These are phyloP conservation scores for Ophioninae sp. DNA, from an alignment of 2,888 invertebrate species.

Conservation along the genomic window DNA sequence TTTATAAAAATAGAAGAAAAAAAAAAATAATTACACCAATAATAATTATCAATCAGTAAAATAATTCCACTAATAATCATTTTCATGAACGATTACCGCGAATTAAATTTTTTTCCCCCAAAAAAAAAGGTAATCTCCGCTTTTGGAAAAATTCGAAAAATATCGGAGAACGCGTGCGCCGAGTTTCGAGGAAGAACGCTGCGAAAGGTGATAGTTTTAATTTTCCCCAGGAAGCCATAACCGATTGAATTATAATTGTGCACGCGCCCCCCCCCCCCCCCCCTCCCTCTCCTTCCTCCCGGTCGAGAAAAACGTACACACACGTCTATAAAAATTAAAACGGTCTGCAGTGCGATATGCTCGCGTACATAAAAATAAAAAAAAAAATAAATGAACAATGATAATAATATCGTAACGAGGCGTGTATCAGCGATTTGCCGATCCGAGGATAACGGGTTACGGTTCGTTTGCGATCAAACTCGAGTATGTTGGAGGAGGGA, in stretches of 20 bases:
- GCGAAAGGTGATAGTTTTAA: conserved; percentile 31
- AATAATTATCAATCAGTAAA: too few relatives aligned
- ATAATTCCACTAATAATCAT: too few relatives aligned
- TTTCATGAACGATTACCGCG: too few relatives aligned
- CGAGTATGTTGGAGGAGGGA: not conserved
- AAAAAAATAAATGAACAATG: conserved; percentile 26
- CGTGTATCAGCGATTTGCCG: conserved; percentile 32
- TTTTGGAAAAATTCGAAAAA: not conserved
- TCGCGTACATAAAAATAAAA: not conserved
- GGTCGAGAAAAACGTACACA: not conserved
- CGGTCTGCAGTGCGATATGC: not conserved
- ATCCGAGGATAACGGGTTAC: conserved; percentile 60
- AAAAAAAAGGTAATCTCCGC: not conserved
- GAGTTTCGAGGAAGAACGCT: conserved; percentile 10
- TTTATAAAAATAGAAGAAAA: too few relatives aligned
- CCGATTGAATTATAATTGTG: conserved; percentile 34
- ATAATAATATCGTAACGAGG: conserved; percentile 40
- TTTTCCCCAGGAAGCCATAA: conserved; percentile 49
- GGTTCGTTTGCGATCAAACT: conserved; percentile 59
- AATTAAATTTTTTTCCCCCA: too few relatives aligned
- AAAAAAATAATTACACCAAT: too few relatives aligned
- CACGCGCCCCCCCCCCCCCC: too few relatives aligned
- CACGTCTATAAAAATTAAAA: not conserved
- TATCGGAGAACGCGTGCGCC: not conserved
- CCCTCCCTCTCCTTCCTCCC: too few relatives aligned